Evolutionary conservation across 2,113 vertebrate genomes (phyloP), one percentile per base, ranked within the genome.

Genomic region (Callorhinus ursinus): DNA sequence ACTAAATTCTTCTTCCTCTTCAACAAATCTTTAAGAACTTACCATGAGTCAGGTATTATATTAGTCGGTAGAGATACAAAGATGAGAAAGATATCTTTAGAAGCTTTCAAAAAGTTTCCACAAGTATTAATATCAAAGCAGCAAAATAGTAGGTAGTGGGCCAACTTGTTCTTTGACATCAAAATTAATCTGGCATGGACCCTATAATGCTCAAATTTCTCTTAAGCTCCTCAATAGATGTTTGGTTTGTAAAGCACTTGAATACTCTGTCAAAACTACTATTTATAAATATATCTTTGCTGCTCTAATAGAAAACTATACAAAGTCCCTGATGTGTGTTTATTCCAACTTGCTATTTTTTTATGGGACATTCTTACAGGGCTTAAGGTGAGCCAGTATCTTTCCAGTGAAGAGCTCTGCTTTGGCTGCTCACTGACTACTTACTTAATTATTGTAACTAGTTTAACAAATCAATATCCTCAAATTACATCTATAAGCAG

Each of bases 1-100:
- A 88, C 21, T 11, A 86, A 96, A 90, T 83, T 79, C 15, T 85
- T 79, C 42, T 69, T 87, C 59, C 81, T 90, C 22, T 84, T 88
- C 16, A 85, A 88, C 24, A 81, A 95, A 90, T 1, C 18, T 83
- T 94, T 93, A 82, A 42, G 53, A 95, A 79, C 14, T 74, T 82
- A 36, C 5, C 13, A 61, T 59, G 16, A 77, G 22, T 42, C 36
- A 71, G 61, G 39, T 69, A 55, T 36, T 74, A 63, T 71, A 49
- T 28, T 65, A 88, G 69, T 24, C 26, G 42, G 31, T 77, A 16
- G 71, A 90, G 31, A 53, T n/a, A 57, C 19, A 69, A 74, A 57
- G 33, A 57, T 94, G 76, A 74, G 80, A 72, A 95, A n/a, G 13
- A 16, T 74, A 85, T 1, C 19, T 91, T 61, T 76, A 88, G 76